Evolutionary conservation across 2,888 invertebrate genomes (phyloP).

Genomic region (Glaucopsyche alexis): DNA sequence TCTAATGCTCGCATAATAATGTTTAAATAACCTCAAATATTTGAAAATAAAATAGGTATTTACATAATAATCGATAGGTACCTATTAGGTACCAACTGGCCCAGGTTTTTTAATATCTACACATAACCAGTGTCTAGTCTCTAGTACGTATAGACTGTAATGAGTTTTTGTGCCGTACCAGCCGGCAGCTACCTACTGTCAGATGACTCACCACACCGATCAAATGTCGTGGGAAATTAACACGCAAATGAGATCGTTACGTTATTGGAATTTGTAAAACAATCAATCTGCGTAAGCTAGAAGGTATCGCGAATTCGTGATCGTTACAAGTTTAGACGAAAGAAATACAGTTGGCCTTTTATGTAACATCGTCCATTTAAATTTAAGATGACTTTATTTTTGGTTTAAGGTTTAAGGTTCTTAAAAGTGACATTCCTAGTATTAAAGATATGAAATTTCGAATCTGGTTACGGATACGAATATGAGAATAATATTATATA

Average conservation of each 20-base stretch:
- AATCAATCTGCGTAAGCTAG: background rate
- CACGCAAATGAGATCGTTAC: slow-evolving; percentile 23
- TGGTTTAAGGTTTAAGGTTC: too few relatives aligned
- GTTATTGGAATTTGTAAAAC: slow-evolving; percentile 8
- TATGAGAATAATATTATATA: too few relatives aligned
- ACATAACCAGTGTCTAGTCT: background rate
- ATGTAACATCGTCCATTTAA: background rate
- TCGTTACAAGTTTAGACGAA: background rate
- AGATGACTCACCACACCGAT: slow-evolving; percentile 25
- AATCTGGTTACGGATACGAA: too few relatives aligned
- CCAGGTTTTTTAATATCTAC: background rate
- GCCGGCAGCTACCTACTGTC: slow-evolving; percentile 1
- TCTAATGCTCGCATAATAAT: background rate
- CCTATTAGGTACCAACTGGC: background rate
- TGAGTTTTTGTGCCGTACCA: background rate
- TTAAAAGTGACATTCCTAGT: too few relatives aligned
- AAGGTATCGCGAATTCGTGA: background rate
- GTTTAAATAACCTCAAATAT: too few relatives aligned
- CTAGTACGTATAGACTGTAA: background rate
- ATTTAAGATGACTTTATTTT: too few relatives aligned
- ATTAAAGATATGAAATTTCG: too few relatives aligned
- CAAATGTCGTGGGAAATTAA: slow-evolving; percentile 23
- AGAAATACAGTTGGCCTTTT: background rate
- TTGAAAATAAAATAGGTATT: too few relatives aligned
- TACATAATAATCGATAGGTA: too few relatives aligned